Evolutionary conservation across 2,888 invertebrate genomes (phyloP).

Genomic region (Torymus texanus): DNA sequence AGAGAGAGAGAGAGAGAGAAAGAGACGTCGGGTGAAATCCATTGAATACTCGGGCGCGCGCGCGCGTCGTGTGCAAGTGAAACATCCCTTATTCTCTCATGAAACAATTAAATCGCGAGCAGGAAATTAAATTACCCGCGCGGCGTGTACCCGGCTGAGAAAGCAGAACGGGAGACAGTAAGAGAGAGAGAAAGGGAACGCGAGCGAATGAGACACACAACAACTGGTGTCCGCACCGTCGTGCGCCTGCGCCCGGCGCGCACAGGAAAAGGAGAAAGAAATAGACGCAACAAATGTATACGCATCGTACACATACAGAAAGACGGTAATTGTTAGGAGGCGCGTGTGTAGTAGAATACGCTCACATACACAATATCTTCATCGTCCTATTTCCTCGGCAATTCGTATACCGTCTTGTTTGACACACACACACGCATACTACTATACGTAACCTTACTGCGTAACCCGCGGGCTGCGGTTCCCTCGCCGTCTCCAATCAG

Average conservation of each 20-base stretch:
- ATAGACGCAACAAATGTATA: neutral
- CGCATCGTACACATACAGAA: neutral
- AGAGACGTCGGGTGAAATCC: neutral
- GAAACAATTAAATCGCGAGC: conserved; percentile 49
- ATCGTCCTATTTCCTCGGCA: conserved; percentile 22
- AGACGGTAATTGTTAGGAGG: neutral
- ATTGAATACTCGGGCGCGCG: conserved; percentile 3
- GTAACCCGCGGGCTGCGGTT: too few species aligned
- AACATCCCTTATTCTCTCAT: conserved; percentile 20
- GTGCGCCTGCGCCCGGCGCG: neutral
- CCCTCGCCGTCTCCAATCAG: neutral
- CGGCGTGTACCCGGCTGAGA: neutral
- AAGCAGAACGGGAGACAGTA: neutral
- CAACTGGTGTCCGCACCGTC: neutral
- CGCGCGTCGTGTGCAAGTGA: neutral
- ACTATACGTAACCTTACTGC: too few species aligned
- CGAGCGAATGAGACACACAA: too few species aligned
- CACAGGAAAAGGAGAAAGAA: neutral
- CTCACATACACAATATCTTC: conserved; percentile 17
- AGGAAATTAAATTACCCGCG: conserved; percentile 47
- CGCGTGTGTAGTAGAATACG: too few species aligned
- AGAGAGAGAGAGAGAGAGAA: neutral
- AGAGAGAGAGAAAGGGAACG: too few species aligned
- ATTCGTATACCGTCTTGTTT: conserved; percentile 24
- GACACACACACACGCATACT: too few species aligned